Evolutionary conservation across 2,797 vertebrate species (phyloP), one percentile per base, ranked within the genome.

Genomic region (Anableps anableps): DNA sequence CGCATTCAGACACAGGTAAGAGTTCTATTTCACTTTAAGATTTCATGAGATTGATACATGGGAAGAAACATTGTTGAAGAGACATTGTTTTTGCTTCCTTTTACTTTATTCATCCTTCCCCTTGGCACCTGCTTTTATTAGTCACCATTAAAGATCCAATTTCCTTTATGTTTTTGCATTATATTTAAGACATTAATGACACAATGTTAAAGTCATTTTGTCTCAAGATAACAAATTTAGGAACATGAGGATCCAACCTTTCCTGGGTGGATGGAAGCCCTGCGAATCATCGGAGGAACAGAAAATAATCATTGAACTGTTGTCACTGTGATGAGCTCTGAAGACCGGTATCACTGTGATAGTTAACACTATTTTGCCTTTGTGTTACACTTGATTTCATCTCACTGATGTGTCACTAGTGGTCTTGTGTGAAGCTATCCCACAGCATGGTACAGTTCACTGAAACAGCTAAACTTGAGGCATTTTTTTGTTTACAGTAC

Each of bases 1-100:
- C 97, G 99, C 90, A 99, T 99, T 89, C 98, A 99, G 94, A 99
- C 99, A 58, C 99, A 99, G 97, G 99, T 99, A 96, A 91, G 95
- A 71, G 58, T 72, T 84, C 75, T 0, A 74, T 62, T 75, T 83
- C 23, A 62, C 6, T 23, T 55, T 64, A 43, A 53, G 7, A 58
- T 79, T 45, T 82, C 66, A 3, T 71, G 36, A 26, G 21, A 80
- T 55, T 72, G n/a, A 71, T 77, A 43, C 4, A 2, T 51, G 6
- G n/a, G 62, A 62, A 76, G 11, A 64, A 62, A 43, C 4, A 4
- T 4, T 4, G 10, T 4, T 4, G 43, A 43, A 26, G 55, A 14
- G 9, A 55, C 55, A 60, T n/a, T 31, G 9, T 4, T n/a, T 45
- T n/a, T 41, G 64, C 64, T 13, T 29, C 38, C 26, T 71, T 72